Percentiles rank a stretch among this genome's conserved stretches.
phyloP scores from a whole-genome alignment of 2,797 vertebrate genomes.

The Arnoldichthys spilopterus region DNA sequence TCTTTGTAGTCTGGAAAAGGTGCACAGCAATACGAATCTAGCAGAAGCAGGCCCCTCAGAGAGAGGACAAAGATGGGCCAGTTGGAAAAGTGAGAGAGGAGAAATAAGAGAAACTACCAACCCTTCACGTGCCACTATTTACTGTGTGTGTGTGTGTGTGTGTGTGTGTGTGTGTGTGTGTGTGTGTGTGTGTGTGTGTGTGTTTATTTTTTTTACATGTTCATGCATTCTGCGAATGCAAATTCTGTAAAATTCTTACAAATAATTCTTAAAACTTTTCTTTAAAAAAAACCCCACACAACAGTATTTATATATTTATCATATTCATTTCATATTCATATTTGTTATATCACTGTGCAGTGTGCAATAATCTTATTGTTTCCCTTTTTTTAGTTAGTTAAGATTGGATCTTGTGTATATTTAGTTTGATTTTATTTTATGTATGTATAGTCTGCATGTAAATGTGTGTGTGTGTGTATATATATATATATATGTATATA shows the following conservation, averaged over 20 bases:
- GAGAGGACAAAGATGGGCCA: conserved; percentile 44
- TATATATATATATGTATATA: too few relatives aligned
- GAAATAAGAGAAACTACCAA: conserved; percentile 36
- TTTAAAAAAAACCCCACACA: too few relatives aligned
- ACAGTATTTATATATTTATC: too few relatives aligned
- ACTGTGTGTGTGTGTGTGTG: not conserved
- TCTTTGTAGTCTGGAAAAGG: conserved; percentile 51
- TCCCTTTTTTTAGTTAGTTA: too few relatives aligned
- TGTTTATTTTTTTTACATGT: not conserved
- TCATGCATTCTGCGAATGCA: not conserved
- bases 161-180: not conserved
- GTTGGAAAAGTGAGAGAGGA: conserved; percentile 38
- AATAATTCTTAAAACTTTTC: too few relatives aligned
- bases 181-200: not conserved
- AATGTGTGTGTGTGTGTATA: too few relatives aligned
- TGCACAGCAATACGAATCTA: conserved; percentile 36
- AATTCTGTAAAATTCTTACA: not conserved
- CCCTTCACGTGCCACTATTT: conserved; percentile 15
- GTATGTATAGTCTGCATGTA: too few relatives aligned
- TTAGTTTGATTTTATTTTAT: too few relatives aligned
- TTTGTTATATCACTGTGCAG: too few relatives aligned
- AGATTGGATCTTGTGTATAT: too few relatives aligned
- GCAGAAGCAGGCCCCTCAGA: conserved; percentile 34
- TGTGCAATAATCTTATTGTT: too few relatives aligned
- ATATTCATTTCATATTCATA: too few relatives aligned